Evolutionary conservation across 2,888 invertebrate species (phyloP).

Genomic region (Cepaea hortensis): DNA sequence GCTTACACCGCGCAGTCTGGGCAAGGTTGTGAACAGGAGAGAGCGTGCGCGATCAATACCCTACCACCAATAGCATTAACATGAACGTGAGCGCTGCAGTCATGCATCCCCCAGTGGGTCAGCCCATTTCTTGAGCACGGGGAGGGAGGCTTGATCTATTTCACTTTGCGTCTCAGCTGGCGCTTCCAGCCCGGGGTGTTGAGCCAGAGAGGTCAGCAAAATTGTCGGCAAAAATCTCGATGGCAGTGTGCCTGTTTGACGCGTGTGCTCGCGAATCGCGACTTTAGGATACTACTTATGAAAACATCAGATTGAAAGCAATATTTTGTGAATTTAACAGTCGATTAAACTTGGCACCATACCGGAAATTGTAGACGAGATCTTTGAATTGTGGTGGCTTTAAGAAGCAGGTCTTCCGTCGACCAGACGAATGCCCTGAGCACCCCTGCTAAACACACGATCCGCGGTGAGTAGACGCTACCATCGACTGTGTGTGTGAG

Average conservation of each 20-base stretch:
- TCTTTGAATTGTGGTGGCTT: not conserved
- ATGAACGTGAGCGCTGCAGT: slow-evolving; percentile 40
- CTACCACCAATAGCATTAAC: slow-evolving; percentile 40
- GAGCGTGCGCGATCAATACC: slow-evolving; percentile 41
- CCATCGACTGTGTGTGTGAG: slow-evolving; percentile 33
- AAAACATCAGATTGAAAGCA: not conserved
- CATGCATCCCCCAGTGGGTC: slow-evolving; percentile 32
- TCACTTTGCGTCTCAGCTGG: not conserved
- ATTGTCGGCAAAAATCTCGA: not conserved
- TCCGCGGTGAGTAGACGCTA: slow-evolving; percentile 6
- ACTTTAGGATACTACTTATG: not conserved
- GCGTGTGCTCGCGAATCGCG: not conserved
- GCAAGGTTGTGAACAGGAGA: slow-evolving; percentile 5
- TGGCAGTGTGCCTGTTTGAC: not conserved
- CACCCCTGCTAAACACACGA: slow-evolving; percentile 6
- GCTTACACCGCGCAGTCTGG: not conserved
- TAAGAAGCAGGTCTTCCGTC: not conserved
- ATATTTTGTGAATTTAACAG: too few species aligned
- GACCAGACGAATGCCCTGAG: not conserved
- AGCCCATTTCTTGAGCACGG: slow-evolving; percentile 21
- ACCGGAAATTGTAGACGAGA: not conserved
- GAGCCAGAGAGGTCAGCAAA: not conserved
- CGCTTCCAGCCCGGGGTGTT: not conserved
- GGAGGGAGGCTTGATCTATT: slow-evolving; percentile 25
- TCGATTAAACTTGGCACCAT: too few species aligned